Base-by-base conservation (phyloP, 2,113 vertebrate genomes). In the Sialia sialis region DNA sequence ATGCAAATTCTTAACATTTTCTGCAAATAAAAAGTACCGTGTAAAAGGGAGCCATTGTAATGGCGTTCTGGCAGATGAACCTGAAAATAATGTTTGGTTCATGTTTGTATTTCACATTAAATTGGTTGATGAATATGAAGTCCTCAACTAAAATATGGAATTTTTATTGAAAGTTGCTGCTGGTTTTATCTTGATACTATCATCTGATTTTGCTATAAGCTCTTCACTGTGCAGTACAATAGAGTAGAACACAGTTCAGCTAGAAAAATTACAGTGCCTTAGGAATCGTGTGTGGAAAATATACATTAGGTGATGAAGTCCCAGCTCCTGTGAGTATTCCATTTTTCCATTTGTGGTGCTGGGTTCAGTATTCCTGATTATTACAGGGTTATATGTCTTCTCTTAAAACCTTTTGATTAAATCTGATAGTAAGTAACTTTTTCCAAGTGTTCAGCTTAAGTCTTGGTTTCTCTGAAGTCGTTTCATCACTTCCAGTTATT, bases 1-100 rank as follows among this genome's bases (percentile, higher is more conserved):
- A 52, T 93, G 94, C 92, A 91, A 79, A 77, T 94, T 86, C 90
- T 95, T 95, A 91, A 95, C 90, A 91, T 58, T 87, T 95, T 74
- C 84, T 89, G 56, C 80, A 70, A 80, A 94, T 90, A 83, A 88
- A 93, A 92, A 91, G 68, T 90, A 23, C 48, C 21, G 3, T 70
- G 75, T 72, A 70, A 92, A 92, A 86, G 64, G 43, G 41, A 93
- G n/a, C 32, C 39, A 58, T 80, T 76, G 41, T 64, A 56, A 66
- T 64, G 22, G 30, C 7, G 2, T 82, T 73, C 43, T 86, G 76
- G 46, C 90, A 85, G 41, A 27, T 92, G 70, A 93, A 80, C 51
- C 68, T 84, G 70, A 86, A 89, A 96, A 75, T 95, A 64, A 56
- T 54, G 12, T 81, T 91, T 79, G 26, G 41, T 82, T 97, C 89